These are phyloP conservation scores for Solea solea DNA, from an alignment of 2,113 vertebrate genomes.

Conservation along the genomic window DNA sequence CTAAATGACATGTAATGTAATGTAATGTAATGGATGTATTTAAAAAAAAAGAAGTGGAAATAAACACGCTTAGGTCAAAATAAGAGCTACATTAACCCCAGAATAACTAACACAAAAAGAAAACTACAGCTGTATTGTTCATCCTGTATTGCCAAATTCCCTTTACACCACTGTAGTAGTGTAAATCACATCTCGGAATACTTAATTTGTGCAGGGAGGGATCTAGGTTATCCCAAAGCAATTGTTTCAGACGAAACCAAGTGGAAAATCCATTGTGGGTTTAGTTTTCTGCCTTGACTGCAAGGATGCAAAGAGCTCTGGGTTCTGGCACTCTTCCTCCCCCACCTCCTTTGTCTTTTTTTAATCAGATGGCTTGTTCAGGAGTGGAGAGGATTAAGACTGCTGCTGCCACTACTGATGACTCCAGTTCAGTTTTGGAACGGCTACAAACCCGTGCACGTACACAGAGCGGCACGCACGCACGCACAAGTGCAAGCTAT, in stretches of 20 bases:
- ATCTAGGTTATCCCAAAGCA: slow-evolving; percentile 78
- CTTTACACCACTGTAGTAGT: slow-evolving; percentile 21
- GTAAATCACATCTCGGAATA: slow-evolving; percentile 52
- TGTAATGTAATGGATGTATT: too few relatives aligned
- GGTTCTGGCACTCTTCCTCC: slow-evolving; percentile 44
- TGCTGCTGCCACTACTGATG: slow-evolving; percentile 42
- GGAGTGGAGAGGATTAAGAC: slow-evolving; percentile 68
- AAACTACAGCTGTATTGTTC: not conserved
- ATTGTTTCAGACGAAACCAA: slow-evolving; percentile 76
- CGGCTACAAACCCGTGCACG: slow-evolving; percentile 39
- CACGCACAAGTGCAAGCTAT: not conserved
- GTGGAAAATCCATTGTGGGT: slow-evolving; percentile 74
- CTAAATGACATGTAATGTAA: too few relatives aligned
- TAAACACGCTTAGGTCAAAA: too few relatives aligned
- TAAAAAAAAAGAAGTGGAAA: not conserved
- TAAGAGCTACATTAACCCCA: too few relatives aligned
- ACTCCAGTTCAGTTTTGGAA: slow-evolving; percentile 58
- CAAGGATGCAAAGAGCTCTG: slow-evolving; percentile 59
- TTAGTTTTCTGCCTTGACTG: slow-evolving; percentile 68
- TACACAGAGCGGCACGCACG: slow-evolving; percentile 3
- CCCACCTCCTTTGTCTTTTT: slow-evolving; percentile 54
- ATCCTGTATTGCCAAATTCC: slow-evolving; percentile 1
- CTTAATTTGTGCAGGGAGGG: slow-evolving; percentile 61
- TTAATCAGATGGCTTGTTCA: slow-evolving; percentile 77
- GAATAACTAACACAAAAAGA: too few relatives aligned